phyloP scores from a whole-genome alignment of 2,113 vertebrate species.

The Numida meleagris region DNA sequence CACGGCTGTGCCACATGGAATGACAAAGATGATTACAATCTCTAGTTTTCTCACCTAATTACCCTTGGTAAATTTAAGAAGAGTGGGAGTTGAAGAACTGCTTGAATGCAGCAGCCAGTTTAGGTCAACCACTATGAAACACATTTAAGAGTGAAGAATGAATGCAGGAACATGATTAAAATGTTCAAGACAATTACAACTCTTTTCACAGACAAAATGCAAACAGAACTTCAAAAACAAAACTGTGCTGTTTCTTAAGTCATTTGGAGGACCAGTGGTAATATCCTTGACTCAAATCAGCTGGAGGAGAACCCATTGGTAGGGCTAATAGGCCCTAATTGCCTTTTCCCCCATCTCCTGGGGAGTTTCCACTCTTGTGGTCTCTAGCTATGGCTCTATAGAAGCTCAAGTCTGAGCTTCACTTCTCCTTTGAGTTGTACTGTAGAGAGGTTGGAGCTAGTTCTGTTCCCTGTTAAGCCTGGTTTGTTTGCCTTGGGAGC shows the following conservation, averaged over 20 bases:
- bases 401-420: not conserved
- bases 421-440: rapidly evolving
- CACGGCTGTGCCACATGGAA: not conserved
- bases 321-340: not conserved
- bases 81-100: not conserved
- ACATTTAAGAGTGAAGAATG: not conserved
- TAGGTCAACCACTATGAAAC: not conserved
- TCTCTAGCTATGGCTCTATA: too few species aligned
- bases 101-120: not conserved
- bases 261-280: not conserved
- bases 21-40: not conserved
- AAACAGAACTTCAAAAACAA: not conserved
- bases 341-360: not conserved
- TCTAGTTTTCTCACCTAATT: not conserved
- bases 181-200: not conserved
- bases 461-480: not conserved
- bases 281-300: not conserved
- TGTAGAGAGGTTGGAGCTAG: rapidly evolving
- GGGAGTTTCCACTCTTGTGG: not conserved
- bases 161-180: not conserved
- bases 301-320: not conserved
- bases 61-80: slow-evolving; percentile 36
- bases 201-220: not conserved
- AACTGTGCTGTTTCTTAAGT: not conserved
- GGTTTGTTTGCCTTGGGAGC: not conserved